Evolutionary conservation across 2,113 vertebrate genomes (phyloP), one percentile per base, ranked within the genome.

Genomic region (Ceyx melanurus): DNA sequence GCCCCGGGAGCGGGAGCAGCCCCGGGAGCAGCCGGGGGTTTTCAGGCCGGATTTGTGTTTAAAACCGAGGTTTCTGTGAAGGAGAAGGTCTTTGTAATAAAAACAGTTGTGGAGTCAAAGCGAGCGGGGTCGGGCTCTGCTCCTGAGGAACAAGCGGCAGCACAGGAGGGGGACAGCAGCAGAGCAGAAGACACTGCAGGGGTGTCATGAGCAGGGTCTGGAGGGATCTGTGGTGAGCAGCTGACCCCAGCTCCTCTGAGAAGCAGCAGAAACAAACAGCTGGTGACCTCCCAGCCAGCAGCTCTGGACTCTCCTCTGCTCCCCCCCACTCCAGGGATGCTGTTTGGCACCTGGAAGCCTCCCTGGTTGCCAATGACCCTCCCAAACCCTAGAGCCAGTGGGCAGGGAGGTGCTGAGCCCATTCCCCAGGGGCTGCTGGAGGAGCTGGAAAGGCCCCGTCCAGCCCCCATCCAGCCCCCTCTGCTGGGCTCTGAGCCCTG

Each of bases 281-380:
- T 10, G 11, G 29, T 28, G 29, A 54, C 37, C 37, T 37, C 37
- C 37, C 37, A 37, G 37, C 10, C 37, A 37, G 37, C 37, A 37
- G 37, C 37, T 37, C 37, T 37, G 37, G 37, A 37, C 10, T 10
- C 37, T 37, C 37, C 37, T 37, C 37, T 29, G 29, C 45, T 37
- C 22, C 60, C 9, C 73, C 4, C 26, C 6, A 0, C 6, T 5
- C 7, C 54, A 4, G 5, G 56, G 46, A 9, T 3, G 66, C 16
- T 0, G 2, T 3, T 16, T 3, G 14, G 45, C 54, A 6, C 33
- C 48, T 5, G 40, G 60, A 11, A 37, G 66, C 40, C 53, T 6
- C 1, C 46, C 17, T 8, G 1, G 10, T 1, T 20, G 45, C 4
- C 18, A 53, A 65, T 2, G 37, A 45, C 7, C 2, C 5, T 1